Evolutionary conservation across 2,113 vertebrate species (phyloP), one percentile per base, ranked within the genome.

Genomic region (Copsychus sechellarum): DNA sequence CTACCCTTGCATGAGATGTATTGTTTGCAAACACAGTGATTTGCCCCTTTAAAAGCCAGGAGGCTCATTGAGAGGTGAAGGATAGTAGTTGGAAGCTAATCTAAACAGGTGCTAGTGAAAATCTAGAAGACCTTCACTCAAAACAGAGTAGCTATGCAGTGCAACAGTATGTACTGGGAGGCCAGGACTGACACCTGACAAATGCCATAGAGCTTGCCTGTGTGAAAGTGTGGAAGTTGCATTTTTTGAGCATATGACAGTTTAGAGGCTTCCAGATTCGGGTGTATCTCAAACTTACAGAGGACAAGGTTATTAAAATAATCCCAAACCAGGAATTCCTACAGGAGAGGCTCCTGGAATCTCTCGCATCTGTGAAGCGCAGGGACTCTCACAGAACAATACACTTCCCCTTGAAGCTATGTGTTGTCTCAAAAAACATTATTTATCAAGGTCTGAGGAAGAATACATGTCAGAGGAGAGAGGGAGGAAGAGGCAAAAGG

Each of bases 371-470:
- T 70, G 12, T 57, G 31, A 90, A 48, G 21, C 86, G 6, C 18
- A 57, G 7, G 9, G 40, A 57, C 21, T 67, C 38, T 28, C 21
- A 74, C 34, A 65, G 40, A 26, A 65, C 16, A 40, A 25, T 12
- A 25, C 11, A 25, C 11, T 45, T 88, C 43, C 42, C 19, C 65
- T 54, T 73, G 21, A 88, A 92, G 51, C 23, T 80, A 24, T 7
- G 7, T 0, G 0, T 57, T 70, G 38, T 86, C 38, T 34, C 16
- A 48, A 47, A 71, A 81, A 8, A 0, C 2, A 0, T 15, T 70
- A 33, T 65, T 76, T 61, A 57, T 47, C 40, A 64, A 67, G 17
- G 18, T 42, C n/a, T 64, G 8, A 26, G 31, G 42, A 61, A 65
- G 29, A 22, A n/a, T 31, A 26, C 7, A 5, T 21, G 26, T 64